Base-by-base conservation (phyloP, 2,797 vertebrate genomes). In the Babyrousa celebensis region DNA sequence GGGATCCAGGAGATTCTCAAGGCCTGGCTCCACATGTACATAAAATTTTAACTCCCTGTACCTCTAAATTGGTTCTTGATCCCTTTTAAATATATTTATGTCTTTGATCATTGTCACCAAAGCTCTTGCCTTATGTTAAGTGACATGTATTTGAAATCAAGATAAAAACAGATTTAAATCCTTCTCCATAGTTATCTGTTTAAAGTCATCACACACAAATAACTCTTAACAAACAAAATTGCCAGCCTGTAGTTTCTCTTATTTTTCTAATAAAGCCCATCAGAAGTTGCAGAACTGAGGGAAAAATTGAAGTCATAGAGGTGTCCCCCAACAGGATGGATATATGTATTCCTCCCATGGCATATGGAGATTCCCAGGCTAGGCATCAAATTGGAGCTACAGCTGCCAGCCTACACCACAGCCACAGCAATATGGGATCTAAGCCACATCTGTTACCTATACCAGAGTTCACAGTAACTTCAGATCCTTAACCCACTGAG, bases 11-110 rank as follows among this genome's bases (percentile, higher is more conserved):
- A 54, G 48, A 11, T 20, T 10, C 52, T 85, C n/a, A 12, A 79
- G 16, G 23, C 52, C 32, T 89, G 29, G 60, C 43, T 85, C 40
- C 10, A 16, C 17, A 16, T 71, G 58, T 68, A 2, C 72, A 20
- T 56, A 54, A 6, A 48, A 72, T 89, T 85, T 79, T 65, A 67
- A 36, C 21, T 80, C 15, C 62, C 70, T 86, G 5, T 52, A 84
- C 12, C 52, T 94, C n/a, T 78, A 63, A 72, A 91, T 96, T 93
- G 10, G 14, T 36, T 91, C 60, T 32, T 20, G 1, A 32, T 93
- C 75, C 11, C 52, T 92, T 93, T 70, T 36, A 89, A 25, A 93
- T 56, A 77, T 29, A 94, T 67, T 27, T 36, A 21, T 87, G n/a
- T 27, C 9, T 85, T 83, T 83, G 18, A 52, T 84, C 56, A 67